These are phyloP conservation scores for Pipistrellus kuhlii DNA, from an alignment of 2,797 vertebrate species.

Conservation along the genomic window DNA sequence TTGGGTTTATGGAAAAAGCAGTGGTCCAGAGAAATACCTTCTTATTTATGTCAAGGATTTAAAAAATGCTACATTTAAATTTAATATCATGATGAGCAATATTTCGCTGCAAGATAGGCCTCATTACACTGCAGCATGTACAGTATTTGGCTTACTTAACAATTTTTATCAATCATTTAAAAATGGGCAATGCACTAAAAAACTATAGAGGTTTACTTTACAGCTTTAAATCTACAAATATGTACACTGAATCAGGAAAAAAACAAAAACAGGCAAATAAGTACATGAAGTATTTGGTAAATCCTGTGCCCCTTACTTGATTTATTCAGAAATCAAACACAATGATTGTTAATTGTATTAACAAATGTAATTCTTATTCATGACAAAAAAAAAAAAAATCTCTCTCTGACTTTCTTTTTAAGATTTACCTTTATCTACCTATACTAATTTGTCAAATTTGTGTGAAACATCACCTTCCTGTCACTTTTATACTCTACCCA, in stretches of 20 bases:
- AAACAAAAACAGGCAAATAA: constrained; percentile 42
- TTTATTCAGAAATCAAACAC: not conserved
- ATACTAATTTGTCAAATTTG: not conserved
- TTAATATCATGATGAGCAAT: constrained; percentile 87
- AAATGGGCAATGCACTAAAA: constrained; percentile 79
- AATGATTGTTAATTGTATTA: not conserved
- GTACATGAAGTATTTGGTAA: not conserved
- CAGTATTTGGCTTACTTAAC: constrained; percentile 89
- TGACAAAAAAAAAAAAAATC: not conserved
- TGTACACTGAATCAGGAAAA: constrained; percentile 34
- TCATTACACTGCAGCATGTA: constrained; percentile 86
- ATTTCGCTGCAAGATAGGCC: constrained; percentile 84
- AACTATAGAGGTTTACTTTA: constrained; percentile 73
- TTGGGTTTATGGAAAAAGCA: constrained; percentile 86
- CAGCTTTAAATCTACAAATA: constrained; percentile 73
- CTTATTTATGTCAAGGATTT: constrained; percentile 88
- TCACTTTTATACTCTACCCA: not conserved
- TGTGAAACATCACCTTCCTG: not conserved
- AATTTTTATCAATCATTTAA: constrained; percentile 89
- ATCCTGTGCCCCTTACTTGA: not conserved
- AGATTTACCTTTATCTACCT: not conserved
- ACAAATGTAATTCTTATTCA: not conserved
- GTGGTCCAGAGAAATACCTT: constrained; percentile 88
- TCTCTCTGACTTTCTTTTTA: constrained; percentile 9
- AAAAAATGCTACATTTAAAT: constrained; percentile 90